phyloP scores from a whole-genome alignment of 1,140 invertebrate genomes.

The Ptiloglossa arizonensis region DNA sequence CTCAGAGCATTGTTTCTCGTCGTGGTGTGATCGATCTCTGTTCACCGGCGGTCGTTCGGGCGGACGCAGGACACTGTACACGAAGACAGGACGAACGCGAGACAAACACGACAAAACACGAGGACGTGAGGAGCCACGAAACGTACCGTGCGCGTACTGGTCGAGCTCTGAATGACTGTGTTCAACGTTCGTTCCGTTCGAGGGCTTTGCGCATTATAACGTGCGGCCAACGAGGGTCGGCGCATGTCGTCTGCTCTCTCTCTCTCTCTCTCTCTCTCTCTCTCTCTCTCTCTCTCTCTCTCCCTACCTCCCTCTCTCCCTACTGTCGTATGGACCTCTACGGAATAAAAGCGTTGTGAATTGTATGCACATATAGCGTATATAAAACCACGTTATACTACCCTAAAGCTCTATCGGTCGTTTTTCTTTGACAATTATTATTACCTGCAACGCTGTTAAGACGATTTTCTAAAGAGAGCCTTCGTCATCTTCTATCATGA shows the following conservation, averaged over 20 bases:
- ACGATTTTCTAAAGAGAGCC: too few relatives aligned
- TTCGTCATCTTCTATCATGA: too few relatives aligned
- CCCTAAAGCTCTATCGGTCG: slow-evolving; percentile 31
- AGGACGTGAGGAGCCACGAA: slow-evolving; percentile 59
- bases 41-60: not conserved
- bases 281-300: not conserved
- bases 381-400: slow-evolving; percentile 21
- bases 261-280: slow-evolving; percentile 29
- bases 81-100: not conserved
- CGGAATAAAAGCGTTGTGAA: too few relatives aligned
- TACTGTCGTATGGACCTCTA: not conserved
- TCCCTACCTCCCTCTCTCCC: too few relatives aligned
- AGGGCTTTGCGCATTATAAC: slow-evolving; percentile 46
- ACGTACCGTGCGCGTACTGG: slow-evolving; percentile 62
- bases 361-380: not conserved
- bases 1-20: slow-evolving; percentile 21
- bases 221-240: slow-evolving; percentile 28
- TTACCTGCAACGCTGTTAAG: not conserved
- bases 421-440: slow-evolving; percentile 8
- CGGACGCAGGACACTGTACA: not conserved
- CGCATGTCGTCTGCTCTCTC: slow-evolving; percentile 40
- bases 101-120: slow-evolving; percentile 24
- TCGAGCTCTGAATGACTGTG: slow-evolving; percentile 69
- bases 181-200: slow-evolving; percentile 30
- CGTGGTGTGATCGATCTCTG: not conserved